Percentiles rank a stretch among this genome's conserved stretches.
Conservation (phyloP, 2,113 vertebrate species). For the Triplophysa dalaica region DNA sequence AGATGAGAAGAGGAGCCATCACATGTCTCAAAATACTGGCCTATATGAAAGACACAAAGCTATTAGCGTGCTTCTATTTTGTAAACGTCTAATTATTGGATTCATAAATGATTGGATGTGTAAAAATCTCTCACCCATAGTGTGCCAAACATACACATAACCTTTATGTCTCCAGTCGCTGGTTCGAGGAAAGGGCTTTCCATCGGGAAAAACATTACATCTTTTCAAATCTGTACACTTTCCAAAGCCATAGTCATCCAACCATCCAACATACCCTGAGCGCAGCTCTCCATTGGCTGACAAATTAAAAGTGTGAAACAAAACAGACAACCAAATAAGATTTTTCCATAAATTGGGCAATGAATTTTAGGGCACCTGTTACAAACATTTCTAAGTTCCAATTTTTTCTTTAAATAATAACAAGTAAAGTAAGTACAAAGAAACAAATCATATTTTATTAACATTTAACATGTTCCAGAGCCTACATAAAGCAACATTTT, state of each 20-base stretch:
- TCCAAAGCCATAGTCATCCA: slow-evolving; percentile 75
- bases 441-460: not conserved
- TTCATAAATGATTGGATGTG: not conserved
- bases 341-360: no score
- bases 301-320: not conserved
- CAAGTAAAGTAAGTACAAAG: not conserved
- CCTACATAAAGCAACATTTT: not conserved
- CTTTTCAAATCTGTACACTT: slow-evolving; percentile 67
- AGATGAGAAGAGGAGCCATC: slow-evolving; percentile 80
- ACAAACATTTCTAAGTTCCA: no score
- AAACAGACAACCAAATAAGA: not conserved
- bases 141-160: slow-evolving; percentile 91
- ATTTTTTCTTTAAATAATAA: no score
- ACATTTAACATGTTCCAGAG: not conserved
- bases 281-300: slow-evolving; percentile 69
- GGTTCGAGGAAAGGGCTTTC: slow-evolving; percentile 81
- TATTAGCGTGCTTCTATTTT: not conserved
- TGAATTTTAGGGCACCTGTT: no score
- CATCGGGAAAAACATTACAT: slow-evolving; percentile 84
- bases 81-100: not conserved
- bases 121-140: slow-evolving; percentile 74
- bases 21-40: slow-evolving; percentile 83
- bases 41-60: slow-evolving; percentile 62
- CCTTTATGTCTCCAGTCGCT: slow-evolving; percentile 79
- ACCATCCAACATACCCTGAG: slow-evolving; percentile 82